Evolutionary conservation across 2,113 vertebrate genomes (phyloP), one percentile per base, ranked within the genome.

Genomic region (Rana temporaria): DNA sequence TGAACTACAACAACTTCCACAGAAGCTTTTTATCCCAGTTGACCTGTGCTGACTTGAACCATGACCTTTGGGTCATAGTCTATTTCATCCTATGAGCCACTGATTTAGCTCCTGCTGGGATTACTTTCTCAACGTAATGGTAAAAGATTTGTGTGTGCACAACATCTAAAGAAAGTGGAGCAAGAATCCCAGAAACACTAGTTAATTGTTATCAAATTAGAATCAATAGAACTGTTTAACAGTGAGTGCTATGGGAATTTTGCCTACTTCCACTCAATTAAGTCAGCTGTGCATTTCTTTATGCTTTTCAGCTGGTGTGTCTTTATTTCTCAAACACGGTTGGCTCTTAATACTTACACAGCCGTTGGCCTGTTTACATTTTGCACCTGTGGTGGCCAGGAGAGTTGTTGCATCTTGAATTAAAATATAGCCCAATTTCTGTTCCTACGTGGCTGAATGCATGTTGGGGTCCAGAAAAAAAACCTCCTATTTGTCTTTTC

Each of bases 61-160:
- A 63, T 73, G 53, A 70, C 80, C 72, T 82, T 14, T 42, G 34
- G 53, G 24, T 0, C 7, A 73, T n/a, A 81, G 84, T 14, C 60
- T 68, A 60, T 85, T 52, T 52, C 32, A 3, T 66, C 48, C 11
- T 83, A 34, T 57, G 68, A 69, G 4, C 52, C 48, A 65, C 70
- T 9, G 11, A 42, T 67, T 80, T 82, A 24, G 64, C 60, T 75
- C 30, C 34, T 78, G 85, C 84, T 56, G 0, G 67, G 86, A 88
- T 80, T 74, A 84, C 57, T 79, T 63, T 60, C 64, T 84, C 64
- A 81, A 20, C 70, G 56, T n/a, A 80, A 70, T 69, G 57, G 62
- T 80, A 62, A 80, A 22, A 60, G 30, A 79, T 79, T 79, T 79
- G 65, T 79, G 30, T 69, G 22, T 69, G 78, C 78, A 59, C 53